Conservation (phyloP, 2,888 invertebrate species). For the Smittia sp. region DNA sequence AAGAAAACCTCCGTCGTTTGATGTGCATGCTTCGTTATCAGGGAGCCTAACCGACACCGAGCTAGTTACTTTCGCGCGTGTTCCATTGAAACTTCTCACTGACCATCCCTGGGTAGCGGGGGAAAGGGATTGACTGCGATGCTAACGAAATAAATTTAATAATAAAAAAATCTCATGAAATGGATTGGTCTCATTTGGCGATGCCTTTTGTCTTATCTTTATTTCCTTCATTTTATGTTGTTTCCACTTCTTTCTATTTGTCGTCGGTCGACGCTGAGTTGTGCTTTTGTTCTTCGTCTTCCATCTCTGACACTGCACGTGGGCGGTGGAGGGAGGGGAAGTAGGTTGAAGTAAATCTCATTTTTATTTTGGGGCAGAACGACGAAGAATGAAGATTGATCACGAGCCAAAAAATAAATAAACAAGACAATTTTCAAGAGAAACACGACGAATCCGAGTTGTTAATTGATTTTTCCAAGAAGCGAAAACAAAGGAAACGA, state of each 20-base stretch:
- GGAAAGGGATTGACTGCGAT: not conserved
- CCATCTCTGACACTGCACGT: too few relatives aligned
- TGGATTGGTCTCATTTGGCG: conserved; percentile 33
- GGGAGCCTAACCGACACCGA: too few relatives aligned
- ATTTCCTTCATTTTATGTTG: not conserved
- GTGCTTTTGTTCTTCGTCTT: not conserved
- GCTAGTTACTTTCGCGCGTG: too few relatives aligned
- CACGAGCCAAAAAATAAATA: conserved; percentile 15
- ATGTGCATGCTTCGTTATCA: too few relatives aligned
- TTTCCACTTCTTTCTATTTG: not conserved
- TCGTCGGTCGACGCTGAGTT: not conserved
- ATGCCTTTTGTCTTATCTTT: not conserved
- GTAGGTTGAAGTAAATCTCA: not conserved
- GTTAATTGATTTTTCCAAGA: conserved; percentile 31
- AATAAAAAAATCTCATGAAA: conserved; percentile 17
- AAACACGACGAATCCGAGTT: conserved; percentile 4
- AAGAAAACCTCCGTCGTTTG: too few relatives aligned
- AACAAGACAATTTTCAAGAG: conserved; percentile 24
- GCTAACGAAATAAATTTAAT: conserved; percentile 12
- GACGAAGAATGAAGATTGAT: conserved; percentile 21
- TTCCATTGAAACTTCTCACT: too few relatives aligned
- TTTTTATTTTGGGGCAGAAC: not conserved
- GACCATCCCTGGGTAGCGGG: not conserved
- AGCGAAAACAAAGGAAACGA: not conserved
- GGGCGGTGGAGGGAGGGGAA: not conserved